phyloP scores from a whole-genome alignment of 2,888 invertebrate species.

The Crematogaster levior region DNA sequence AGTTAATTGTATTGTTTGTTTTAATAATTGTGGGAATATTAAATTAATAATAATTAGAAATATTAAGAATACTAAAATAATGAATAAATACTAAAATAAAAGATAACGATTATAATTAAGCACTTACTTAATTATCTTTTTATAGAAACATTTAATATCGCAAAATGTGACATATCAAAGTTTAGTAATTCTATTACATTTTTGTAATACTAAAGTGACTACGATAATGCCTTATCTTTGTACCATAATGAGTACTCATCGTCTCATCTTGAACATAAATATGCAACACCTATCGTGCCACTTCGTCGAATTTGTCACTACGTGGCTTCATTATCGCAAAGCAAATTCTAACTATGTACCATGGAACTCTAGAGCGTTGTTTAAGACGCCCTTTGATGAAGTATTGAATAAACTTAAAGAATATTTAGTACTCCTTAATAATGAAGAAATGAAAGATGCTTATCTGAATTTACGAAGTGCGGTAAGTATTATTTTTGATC shows the following conservation, averaged over 20 bases:
- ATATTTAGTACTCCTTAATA: conserved; percentile 39
- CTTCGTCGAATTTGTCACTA: conserved; percentile 65
- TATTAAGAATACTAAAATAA: not conserved
- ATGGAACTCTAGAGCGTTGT: conserved; percentile 55
- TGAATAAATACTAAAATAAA: not conserved
- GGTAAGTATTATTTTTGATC: conserved; percentile 39
- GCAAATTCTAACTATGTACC: conserved; percentile 28
- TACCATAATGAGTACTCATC: conserved; percentile 59
- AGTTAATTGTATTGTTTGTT: not conserved
- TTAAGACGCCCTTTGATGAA: conserved; percentile 64
- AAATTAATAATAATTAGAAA: not conserved
- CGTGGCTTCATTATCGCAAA: conserved; percentile 67
- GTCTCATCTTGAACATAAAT: conserved; percentile 48
- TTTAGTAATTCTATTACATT: conserved; percentile 59
- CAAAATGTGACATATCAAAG: conserved; percentile 62
- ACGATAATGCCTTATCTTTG: conserved; percentile 63
- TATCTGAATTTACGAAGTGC: conserved; percentile 53
- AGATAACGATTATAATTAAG: not conserved
- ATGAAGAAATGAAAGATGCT: conserved; percentile 15
- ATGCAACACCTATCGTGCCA: conserved; percentile 19
- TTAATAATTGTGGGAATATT: not conserved
- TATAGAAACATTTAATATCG: conserved; percentile 48
- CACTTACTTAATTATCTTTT: not conserved
- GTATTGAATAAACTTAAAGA: conserved; percentile 48
- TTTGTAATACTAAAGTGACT: conserved; percentile 46